These are phyloP conservation scores for Odocoileus hemionus DNA, from an alignment of 2,113 vertebrate species.

Conservation along the genomic window DNA sequence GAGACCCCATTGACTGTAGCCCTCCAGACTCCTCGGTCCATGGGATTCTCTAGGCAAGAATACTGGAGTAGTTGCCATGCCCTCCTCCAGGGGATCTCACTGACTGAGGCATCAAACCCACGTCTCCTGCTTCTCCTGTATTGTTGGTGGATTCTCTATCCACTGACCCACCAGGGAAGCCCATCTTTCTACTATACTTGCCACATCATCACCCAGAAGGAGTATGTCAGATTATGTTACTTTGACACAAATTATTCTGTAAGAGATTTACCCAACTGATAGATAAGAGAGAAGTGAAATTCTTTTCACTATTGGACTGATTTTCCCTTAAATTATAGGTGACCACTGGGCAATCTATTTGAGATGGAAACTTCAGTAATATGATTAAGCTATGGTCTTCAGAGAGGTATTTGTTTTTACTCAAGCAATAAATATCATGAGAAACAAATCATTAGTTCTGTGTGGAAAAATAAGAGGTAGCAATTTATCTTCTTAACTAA, in stretches of 20 bases:
- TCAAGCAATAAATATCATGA: not conserved
- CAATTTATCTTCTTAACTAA: constrained; percentile 11
- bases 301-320: constrained; percentile 4
- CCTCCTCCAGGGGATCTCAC: not conserved
- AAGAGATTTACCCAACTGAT: not conserved
- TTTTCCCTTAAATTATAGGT: constrained; percentile 2
- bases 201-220: not conserved
- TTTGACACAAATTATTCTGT: not conserved
- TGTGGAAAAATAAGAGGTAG: not conserved
- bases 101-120: not conserved
- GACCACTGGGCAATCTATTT: not conserved
- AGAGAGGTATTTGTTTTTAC: constrained; percentile 28
- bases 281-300: not conserved
- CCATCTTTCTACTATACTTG: not conserved
- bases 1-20: not conserved
- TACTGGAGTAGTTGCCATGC: not conserved
- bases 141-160: not conserved
- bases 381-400: not conserved
- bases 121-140: not conserved
- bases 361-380: constrained; percentile 28
- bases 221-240: constrained; percentile 29
- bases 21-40: not conserved
- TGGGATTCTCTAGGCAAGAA: not conserved
- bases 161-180: not conserved
- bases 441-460: constrained; percentile 18